phyloP scores from a whole-genome alignment of 1,140 invertebrate genomes.

The Anastrepha ludens region DNA sequence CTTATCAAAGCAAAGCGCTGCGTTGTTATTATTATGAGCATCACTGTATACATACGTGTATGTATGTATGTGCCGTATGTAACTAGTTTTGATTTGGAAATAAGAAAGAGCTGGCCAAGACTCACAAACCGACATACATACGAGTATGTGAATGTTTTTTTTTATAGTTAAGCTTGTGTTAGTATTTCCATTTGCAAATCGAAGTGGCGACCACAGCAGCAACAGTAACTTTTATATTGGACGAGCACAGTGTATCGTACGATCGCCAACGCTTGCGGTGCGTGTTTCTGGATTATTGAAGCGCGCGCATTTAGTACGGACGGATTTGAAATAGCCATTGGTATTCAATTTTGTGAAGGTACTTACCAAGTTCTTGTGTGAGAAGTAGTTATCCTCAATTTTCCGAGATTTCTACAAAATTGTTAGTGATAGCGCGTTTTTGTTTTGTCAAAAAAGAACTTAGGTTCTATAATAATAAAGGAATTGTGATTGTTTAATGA shows the following conservation, averaged over 20 bases:
- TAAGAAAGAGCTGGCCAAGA: slow-evolving; percentile 27
- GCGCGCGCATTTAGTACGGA: slow-evolving; percentile 22
- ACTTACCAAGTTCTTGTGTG: neutral
- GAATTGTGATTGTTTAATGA: too few relatives aligned
- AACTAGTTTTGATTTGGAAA: neutral
- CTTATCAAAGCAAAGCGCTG: too few relatives aligned
- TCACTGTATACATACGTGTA: too few relatives aligned
- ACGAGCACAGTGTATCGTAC: slow-evolving; percentile 24
- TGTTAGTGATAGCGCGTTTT: too few relatives aligned
- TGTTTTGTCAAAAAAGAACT: too few relatives aligned
- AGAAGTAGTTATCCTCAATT: neutral
- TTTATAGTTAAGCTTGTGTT: neutral
- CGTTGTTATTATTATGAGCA: too few relatives aligned
- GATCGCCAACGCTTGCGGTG: slow-evolving; percentile 18
- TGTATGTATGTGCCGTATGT: neutral
- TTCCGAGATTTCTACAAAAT: neutral
- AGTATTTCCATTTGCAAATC: slow-evolving; percentile 4
- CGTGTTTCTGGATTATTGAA: neutral
- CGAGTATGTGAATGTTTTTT: neutral
- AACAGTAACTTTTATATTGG: neutral
- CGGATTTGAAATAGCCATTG: neutral
- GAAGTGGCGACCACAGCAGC: neutral
- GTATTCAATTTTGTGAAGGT: neutral
- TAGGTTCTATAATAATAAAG: too few relatives aligned
- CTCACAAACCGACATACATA: neutral